Evolutionary conservation across 2,113 vertebrate genomes (phyloP).

Genomic region (Myocastor coypus): DNA sequence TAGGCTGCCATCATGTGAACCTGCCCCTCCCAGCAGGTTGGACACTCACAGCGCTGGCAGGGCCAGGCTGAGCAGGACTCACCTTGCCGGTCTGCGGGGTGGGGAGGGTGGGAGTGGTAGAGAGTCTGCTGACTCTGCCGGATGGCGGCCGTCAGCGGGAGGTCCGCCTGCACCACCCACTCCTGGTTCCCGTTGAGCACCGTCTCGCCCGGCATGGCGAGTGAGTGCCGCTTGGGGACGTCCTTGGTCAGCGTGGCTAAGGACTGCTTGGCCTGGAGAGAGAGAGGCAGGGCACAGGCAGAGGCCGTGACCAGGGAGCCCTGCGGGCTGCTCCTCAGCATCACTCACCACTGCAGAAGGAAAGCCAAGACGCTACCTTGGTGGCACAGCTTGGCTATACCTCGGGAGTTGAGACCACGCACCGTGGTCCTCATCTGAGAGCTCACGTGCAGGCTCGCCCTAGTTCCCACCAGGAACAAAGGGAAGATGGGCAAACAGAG

Average conservation of each 20-base stretch:
- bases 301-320: rapidly evolving
- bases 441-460: no score
- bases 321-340: rapidly evolving
- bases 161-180: constrained; percentile 98
- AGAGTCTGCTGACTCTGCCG: constrained; percentile 99
- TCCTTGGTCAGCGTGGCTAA: constrained; percentile 98
- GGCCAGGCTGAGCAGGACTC: constrained; percentile 52
- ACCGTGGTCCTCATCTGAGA: rapidly evolving
- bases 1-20: not conserved
- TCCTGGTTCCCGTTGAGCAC: constrained; percentile 99
- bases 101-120: constrained; percentile 94
- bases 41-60: rapidly evolving
- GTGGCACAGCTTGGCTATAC: not conserved
- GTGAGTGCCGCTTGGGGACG: constrained; percentile 96
- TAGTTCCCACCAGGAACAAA: not conserved
- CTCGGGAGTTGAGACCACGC: rapidly evolving
- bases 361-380: not conserved
- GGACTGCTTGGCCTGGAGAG: constrained; percentile 96
- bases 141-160: constrained; percentile 97
- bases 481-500: not conserved
- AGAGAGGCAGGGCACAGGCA: not conserved
- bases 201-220: constrained; percentile 97
- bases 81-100: constrained; percentile 97
- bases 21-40: not conserved
- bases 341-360: rapidly evolving